phyloP scores from a whole-genome alignment of 2,113 vertebrate genomes.

The Notothenia rossii region DNA sequence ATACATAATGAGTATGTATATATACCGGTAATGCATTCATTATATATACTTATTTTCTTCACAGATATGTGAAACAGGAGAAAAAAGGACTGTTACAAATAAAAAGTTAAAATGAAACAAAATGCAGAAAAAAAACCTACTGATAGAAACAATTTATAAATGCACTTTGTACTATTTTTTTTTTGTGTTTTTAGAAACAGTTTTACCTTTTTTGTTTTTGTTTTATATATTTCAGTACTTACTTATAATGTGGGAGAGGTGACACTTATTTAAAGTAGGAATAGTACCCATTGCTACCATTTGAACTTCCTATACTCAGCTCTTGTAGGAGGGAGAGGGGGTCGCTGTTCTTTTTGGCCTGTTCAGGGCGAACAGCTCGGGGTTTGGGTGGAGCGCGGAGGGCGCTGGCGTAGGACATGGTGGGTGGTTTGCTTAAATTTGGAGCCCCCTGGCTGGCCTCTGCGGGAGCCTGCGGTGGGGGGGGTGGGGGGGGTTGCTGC shows the following conservation, averaged over 20 bases:
- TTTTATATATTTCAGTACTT: constrained; percentile 78
- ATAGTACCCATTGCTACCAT: constrained; percentile 99
- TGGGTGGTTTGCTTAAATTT: constrained; percentile 89
- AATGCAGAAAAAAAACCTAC: constrained; percentile 86
- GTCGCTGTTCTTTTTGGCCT: constrained; percentile 97
- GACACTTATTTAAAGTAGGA: constrained; percentile 98
- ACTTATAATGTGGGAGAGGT: constrained; percentile 52
- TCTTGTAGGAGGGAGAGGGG: constrained; percentile 98
- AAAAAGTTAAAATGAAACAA: constrained; percentile 86
- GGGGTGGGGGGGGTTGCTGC: background rate
- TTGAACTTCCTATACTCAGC: constrained; percentile 98
- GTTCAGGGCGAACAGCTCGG: constrained; percentile 92
- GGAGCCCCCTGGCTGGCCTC: constrained; percentile 81
- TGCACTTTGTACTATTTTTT: constrained; percentile 77
- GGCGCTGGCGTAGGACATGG: constrained; percentile 98
- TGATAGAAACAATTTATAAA: constrained; percentile 88
- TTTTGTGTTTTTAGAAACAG: constrained; percentile 58
- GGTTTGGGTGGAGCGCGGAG: constrained; percentile 96
- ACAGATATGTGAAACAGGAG: constrained; percentile 83
- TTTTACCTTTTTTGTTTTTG: constrained; percentile 76
- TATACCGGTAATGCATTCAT: constrained; percentile 83
- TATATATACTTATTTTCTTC: constrained; percentile 83
- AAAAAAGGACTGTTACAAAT: constrained; percentile 83
- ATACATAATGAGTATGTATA: constrained; percentile 84
- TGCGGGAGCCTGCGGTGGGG: constrained; percentile 84